Evolutionary conservation across 2,113 vertebrate genomes (phyloP), one percentile per base, ranked within the genome.

Genomic region (Mola mola): DNA sequence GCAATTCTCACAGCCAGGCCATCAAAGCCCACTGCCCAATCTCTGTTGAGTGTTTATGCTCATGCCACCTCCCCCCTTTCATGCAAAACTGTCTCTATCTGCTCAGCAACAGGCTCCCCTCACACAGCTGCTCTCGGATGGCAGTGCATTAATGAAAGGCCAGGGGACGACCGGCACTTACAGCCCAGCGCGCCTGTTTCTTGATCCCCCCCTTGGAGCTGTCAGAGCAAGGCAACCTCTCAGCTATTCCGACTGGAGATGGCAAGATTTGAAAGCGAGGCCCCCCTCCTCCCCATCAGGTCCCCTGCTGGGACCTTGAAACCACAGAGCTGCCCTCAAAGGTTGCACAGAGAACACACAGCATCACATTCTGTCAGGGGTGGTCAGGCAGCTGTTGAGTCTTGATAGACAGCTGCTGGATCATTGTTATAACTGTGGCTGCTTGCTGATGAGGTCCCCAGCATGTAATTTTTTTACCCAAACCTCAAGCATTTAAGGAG

Each of bases 101-200:
- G 79, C 88, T 83, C 84, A 63, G 87, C 88, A 91, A 89, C 87
- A 89, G 82, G 67, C 74, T 62, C 41, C 46, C 21, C 49, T 64
- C 41, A 62, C 66, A 75, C 85, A 88, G 86, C 83, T 86, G 75
- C 73, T 88, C 81, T 85, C 84, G 22, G 68, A 78, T 79, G 67
- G 74, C 82, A 74, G 51, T 10, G 34, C 73, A 69, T 87, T 81
- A 78, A 75, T 71, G 70, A 77, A 61, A 84, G 75, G 66, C 66
- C 70, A 63, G 33, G 36, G 81, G 50, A 49, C 44, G 53, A 68
- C 66, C 33, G n/a, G 57, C 67, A 57, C 67, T 79, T 78, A 40
- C 56, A 70, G n/a, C n/a, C n/a, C n/a, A n/a, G 73, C 60, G 10
- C 68, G 56, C 33, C 44, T 28, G 61, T 25, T 65, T 41, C 75